Base-by-base conservation (phyloP, 2,113 vertebrate genomes). In the Sylvietta virens region DNA sequence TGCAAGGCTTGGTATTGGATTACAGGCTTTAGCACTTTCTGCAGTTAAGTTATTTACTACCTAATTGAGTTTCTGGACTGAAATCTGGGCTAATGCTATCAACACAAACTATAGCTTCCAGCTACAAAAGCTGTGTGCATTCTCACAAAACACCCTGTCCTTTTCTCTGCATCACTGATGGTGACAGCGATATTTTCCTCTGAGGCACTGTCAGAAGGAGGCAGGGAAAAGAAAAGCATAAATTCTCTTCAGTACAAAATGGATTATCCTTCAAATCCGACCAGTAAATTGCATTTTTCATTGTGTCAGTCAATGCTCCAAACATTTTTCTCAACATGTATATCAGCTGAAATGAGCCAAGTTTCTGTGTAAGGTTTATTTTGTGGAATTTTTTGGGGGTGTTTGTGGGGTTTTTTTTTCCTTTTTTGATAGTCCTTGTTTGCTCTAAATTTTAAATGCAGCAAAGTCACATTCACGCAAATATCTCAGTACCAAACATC, bases 61-160 rank as follows among this genome's bases (percentile, higher is more conserved):
- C 27, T 90, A 95, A 94, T 40, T 93, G 60, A 91, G 71, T 90
- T 92, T 85, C 85, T 81, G 78, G 39, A 82, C 81, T 66, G 44
- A 86, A 90, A 89, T 53, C 27, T 54, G 37, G 45, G 40, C 79
- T 79, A 94, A 94, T 10, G 5, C 27, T 77, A 76, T 66, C 54
- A 90, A 80, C 33, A 58, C 22, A 51, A 85, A 80, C 81, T 66
- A 54, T 2, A 85, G 67, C 93, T 92, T 91, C 66, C 81, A 88
- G 87, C 89, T 77, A 91, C 50, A 82, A 76, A 81, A 85, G 28
- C 80, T 79, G 28, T 39, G 66, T 18, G 30, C 8, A 11, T 65
- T 35, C 39, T 85, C 2, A 4, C 22, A 50, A 73, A 84, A 35
- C 15, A 57, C 48, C 30, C 61, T 71, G 54, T 79, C 72, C 71